Evolutionary conservation across 2,797 vertebrate genomes (phyloP).

Genomic region (Mormyrops boulengeri): DNA sequence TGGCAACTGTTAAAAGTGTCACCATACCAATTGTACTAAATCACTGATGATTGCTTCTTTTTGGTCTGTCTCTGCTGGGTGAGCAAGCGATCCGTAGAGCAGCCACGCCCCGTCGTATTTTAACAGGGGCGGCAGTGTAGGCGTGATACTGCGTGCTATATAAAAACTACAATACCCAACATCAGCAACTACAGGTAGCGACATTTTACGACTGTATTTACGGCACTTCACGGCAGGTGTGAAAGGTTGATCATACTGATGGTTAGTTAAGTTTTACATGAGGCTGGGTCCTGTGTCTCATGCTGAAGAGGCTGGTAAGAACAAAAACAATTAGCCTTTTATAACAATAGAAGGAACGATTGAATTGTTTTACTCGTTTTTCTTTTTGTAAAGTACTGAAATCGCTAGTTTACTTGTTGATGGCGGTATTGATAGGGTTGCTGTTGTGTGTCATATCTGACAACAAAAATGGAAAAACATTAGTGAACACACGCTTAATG

Average conservation of each 20-base stretch:
- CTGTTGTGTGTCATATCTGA: neutral
- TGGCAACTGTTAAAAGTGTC: neutral
- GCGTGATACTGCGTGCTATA: neutral
- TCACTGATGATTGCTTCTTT: neutral
- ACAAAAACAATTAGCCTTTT: neutral
- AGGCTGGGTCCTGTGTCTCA: neutral
- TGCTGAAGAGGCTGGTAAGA: neutral
- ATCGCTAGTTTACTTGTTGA: neutral
- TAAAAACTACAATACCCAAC: constrained; percentile 29
- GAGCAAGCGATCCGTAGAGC: neutral
- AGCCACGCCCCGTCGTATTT: neutral
- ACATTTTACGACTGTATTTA: constrained; percentile 12
- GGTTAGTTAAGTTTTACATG: neutral
- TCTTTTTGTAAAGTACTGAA: neutral
- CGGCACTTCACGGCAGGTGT: constrained; percentile 14
- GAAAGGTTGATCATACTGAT: neutral
- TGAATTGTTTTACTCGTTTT: neutral
- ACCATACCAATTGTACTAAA: neutral
- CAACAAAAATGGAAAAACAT: neutral
- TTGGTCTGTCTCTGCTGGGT: neutral
- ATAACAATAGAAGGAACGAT: neutral
- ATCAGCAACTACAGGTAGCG: neutral
- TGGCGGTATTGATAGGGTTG: neutral
- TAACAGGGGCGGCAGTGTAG: neutral
- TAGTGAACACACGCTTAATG: neutral